A percentile compares a stretch with the other conserved stretches of the same genome.
Conservation (phyloP, 2,797 vertebrate species). For the Astyanax mexicanus region DNA sequence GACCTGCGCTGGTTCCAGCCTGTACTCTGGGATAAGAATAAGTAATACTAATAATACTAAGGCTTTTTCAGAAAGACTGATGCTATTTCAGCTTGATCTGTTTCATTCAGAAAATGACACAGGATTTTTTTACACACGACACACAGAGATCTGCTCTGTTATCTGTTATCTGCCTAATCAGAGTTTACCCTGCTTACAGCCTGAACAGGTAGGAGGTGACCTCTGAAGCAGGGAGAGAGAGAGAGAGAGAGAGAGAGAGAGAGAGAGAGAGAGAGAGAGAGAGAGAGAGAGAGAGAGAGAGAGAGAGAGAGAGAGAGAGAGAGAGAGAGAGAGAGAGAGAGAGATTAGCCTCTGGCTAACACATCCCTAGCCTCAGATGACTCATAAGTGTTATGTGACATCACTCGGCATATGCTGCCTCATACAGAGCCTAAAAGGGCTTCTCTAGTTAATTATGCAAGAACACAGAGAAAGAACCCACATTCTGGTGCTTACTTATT, state of each 20-base stretch:
- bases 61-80: background rate
- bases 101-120: background rate
- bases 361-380: constrained; percentile 22
- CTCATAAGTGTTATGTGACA: constrained; percentile 22
- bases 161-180: constrained; percentile 63
- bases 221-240: constrained; percentile 8
- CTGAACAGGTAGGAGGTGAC: constrained; percentile 58
- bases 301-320: background rate
- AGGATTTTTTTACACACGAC: background rate
- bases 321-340: constrained; percentile 54
- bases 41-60: background rate
- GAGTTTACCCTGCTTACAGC: constrained; percentile 69
- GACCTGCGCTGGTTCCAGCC: no score
- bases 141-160: background rate
- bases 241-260: constrained; percentile 51
- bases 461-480: background rate
- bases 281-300: background rate
- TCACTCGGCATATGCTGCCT: constrained; percentile 1
- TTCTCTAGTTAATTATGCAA: constrained; percentile 26
- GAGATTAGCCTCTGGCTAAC: constrained; percentile 26
- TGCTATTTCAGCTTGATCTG: background rate
- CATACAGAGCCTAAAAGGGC: background rate
- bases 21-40: background rate
- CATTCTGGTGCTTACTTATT: background rate
- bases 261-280: constrained; percentile 46